Conservation (phyloP, 2,888 invertebrate species). For the Horisme vitalbata region DNA sequence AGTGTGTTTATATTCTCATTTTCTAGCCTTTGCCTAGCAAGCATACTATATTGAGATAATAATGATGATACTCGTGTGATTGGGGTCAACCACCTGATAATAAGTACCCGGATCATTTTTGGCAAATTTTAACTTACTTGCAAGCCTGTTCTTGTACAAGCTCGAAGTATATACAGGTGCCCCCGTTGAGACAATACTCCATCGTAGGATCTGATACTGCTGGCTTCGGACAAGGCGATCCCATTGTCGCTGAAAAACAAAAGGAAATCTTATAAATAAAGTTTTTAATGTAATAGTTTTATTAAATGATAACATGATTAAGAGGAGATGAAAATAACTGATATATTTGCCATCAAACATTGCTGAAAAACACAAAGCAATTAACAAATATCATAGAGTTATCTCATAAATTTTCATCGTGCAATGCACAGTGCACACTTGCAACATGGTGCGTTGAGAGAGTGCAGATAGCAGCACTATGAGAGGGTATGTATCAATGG, state of each 20-base stretch:
- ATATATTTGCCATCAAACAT: not conserved
- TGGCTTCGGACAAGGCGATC: constrained; percentile 86
- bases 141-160: constrained; percentile 91
- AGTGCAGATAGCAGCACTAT: no score
- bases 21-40: no score
- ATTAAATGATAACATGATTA: no score
- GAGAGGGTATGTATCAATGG: no score
- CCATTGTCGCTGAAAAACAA: constrained; percentile 68
- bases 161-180: constrained; percentile 91
- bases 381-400: no score
- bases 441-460: no score
- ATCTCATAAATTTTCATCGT: no score
- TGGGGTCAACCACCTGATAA: not conserved
- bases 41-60: no score
- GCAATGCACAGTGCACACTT: no score
- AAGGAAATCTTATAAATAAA: not conserved
- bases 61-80: no score
- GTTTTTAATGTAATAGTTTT: no score
- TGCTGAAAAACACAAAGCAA: not conserved
- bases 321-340: not conserved
- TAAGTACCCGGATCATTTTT: not conserved
- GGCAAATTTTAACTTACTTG: constrained; percentile 86
- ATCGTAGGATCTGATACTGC: constrained; percentile 72
- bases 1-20: no score
- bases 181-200: constrained; percentile 92